A percentile compares a stretch with the other conserved stretches of the same genome.
These are phyloP conservation scores for Lepisosteus osseus DNA, from an alignment of 2,113 vertebrate species.

Conservation along the genomic window DNA sequence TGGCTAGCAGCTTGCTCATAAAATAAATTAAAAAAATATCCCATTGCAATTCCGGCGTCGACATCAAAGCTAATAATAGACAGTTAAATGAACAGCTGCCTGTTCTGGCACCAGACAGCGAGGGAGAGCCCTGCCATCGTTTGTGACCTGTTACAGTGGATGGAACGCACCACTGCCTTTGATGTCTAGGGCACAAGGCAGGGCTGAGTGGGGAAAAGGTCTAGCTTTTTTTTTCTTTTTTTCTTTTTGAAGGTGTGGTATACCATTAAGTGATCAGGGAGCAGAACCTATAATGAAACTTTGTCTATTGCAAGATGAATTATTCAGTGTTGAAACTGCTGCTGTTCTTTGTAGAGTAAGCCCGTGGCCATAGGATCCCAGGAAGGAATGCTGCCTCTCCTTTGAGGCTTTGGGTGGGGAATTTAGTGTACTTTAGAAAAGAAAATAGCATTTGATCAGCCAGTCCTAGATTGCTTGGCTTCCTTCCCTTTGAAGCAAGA, in stretches of 20 bases:
- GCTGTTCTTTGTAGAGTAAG: neutral
- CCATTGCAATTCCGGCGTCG: neutral
- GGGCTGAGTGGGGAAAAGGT: neutral
- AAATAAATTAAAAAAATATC: neutral
- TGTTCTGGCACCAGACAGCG: neutral
- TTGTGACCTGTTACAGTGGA: neutral
- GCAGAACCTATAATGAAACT: neutral
- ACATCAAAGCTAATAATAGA: no score
- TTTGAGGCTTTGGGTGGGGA: neutral
- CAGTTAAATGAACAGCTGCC: neutral
- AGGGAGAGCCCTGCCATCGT: neutral
- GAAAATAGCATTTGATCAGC: neutral
- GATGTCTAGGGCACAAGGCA: neutral
- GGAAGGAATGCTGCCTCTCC: neutral
- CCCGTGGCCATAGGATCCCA: neutral
- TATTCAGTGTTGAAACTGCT: constrained; percentile 1
- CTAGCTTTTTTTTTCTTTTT: neutral
- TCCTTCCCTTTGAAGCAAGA: no score
- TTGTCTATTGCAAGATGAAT: constrained; percentile 5
- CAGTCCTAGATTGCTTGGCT: neutral
- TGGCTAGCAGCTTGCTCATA: no score
- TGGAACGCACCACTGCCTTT: neutral
- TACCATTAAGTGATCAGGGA: neutral
- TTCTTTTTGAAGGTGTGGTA: neutral
- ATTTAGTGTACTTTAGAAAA: neutral